A percentile compares a stretch with the other conserved stretches of the same genome.
phyloP scores from a whole-genome alignment of 2,888 invertebrate genomes.

The Agriopis aurantiaria region DNA sequence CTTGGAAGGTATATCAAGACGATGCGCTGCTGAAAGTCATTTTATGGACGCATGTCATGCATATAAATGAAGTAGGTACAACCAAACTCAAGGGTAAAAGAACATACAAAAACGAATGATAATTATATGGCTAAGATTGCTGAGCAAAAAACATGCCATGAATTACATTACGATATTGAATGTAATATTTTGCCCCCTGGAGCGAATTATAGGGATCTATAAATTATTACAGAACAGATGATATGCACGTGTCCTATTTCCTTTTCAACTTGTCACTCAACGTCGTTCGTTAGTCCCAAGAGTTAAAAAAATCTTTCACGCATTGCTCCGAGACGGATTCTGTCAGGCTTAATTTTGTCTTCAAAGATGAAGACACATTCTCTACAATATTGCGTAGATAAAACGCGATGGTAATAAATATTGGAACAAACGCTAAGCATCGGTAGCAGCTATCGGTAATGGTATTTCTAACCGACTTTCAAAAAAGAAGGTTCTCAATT shows the following conservation, averaged over 20 bases:
- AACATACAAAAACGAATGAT: constrained; percentile 30
- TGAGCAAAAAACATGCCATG: constrained; percentile 18
- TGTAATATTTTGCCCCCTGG: constrained; percentile 37
- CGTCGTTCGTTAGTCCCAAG: constrained; percentile 32
- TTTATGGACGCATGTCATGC: constrained; percentile 17
- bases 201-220: constrained; percentile 41
- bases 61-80: constrained; percentile 15
- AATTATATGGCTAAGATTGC: constrained; percentile 17
- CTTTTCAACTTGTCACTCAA: constrained; percentile 45
- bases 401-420: not conserved
- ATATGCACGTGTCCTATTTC: constrained; percentile 45
- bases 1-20: constrained; percentile 4
- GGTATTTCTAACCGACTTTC: not conserved
- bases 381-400: not conserved
- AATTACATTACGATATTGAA: constrained; percentile 21
- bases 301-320: constrained; percentile 26
- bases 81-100: constrained; percentile 35
- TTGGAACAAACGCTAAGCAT: not conserved
- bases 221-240: constrained; percentile 44
- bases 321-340: constrained; percentile 27
- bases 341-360: constrained; percentile 31
- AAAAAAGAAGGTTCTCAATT: no score
- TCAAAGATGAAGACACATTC: not conserved
- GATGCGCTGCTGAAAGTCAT: constrained; percentile 14
- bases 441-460: no score